Evolutionary conservation across 2,888 invertebrate genomes (phyloP), one percentile per base, ranked within the genome.

Genomic region (Glyphotaelius pellucidus): DNA sequence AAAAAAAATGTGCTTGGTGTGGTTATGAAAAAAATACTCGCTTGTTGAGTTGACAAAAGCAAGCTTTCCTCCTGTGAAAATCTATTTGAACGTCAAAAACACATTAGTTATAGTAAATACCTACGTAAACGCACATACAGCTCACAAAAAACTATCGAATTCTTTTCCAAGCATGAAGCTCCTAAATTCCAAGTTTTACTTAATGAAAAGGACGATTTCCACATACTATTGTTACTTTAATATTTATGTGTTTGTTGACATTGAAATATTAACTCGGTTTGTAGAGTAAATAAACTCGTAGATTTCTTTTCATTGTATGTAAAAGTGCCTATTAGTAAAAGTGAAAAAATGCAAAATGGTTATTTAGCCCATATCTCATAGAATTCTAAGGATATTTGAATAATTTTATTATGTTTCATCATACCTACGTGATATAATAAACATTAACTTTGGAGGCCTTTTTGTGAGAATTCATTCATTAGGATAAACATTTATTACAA

Each of bases 191-290:
- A 86, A n/a, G 86, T 47, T 47, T 47, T 35, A 35, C 42, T 47
- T 42, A 30, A 47, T 86, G 12, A 42, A 47, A 42, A 30, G 25
- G 30, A 86, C 38, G 42, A 38, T 85, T 35, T 42, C n/a, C 42
- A 42, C 42, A 2, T 31, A 85, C 47, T 86, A 86, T 47, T 86
- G 86, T 86, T 86, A 86, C 86, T 86, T 12, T 42, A n/a, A 86
- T 86, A 47, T 86, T 86, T 86, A 86, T 47, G 47, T 38, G 38
- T 3, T 42, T 14, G 47, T 42, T 42, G 86, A 86, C 47, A 86
- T 47, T 42, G 38, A 86, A 35, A 42, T 86, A n/a, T 42, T 25
- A 38, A 86, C 38, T 81, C 81, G 31, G 14, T 81, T 81, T 81
- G 12, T 19, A 52, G 5, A 52, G 5, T 52, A 52, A 52, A 52